Percentiles rank a stretch among this genome's conserved stretches.
Conservation (phyloP, 2,113 vertebrate genomes). For the Ctenomys sociabilis region DNA sequence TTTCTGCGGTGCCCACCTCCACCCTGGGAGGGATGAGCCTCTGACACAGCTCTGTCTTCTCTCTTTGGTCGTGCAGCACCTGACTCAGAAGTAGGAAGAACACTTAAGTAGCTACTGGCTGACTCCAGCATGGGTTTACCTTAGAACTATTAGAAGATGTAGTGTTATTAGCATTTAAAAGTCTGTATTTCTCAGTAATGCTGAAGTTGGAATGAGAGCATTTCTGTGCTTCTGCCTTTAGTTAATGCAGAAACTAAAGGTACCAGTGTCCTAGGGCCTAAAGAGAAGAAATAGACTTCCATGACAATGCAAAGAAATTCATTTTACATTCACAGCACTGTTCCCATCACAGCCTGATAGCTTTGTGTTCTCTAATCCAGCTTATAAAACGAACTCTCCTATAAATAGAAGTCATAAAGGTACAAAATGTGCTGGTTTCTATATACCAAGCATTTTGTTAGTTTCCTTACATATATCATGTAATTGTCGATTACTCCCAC, state of each 20-base stretch:
- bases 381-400: conserved; percentile 10
- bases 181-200: not conserved
- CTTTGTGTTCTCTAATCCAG: not conserved
- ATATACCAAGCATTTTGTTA: not conserved
- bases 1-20: not conserved
- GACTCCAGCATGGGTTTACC: not conserved
- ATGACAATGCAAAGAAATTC: not conserved
- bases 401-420: not conserved
- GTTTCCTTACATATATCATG: not conserved
- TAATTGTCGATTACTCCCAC: not conserved
- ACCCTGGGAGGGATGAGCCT: not conserved
- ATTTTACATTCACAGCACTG: not conserved
- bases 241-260: not conserved
- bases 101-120: not conserved
- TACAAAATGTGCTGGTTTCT: not conserved
- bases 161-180: not conserved
- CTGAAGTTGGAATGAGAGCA: not conserved
- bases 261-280: not conserved
- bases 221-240: not conserved
- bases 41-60: not conserved
- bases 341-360: not conserved
- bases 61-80: not conserved
- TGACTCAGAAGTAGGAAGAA: not conserved
- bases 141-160: not conserved
- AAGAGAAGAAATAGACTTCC: not conserved